These are phyloP conservation scores for Oedothorax gibbosus DNA, from an alignment of 1,140 invertebrate species.

Conservation along the genomic window DNA sequence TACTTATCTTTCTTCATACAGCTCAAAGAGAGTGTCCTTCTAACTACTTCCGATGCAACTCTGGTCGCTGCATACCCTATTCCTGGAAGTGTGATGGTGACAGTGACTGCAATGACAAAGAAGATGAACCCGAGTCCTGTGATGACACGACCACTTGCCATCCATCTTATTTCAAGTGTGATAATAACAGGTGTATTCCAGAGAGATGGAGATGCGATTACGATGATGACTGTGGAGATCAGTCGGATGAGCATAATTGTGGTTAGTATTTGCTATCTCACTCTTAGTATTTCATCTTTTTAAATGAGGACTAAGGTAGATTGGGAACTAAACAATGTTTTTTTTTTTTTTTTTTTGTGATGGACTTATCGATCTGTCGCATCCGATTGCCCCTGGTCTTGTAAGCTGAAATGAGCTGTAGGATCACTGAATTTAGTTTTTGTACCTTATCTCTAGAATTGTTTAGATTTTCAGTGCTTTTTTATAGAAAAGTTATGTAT, in stretches of 20 bases:
- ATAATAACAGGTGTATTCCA: slow-evolving; percentile 92
- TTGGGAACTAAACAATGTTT: too few species aligned
- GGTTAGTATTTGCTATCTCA: slow-evolving; percentile 28
- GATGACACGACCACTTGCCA: slow-evolving; percentile 59
- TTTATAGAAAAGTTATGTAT: too few species aligned
- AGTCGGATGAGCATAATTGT: slow-evolving; percentile 90
- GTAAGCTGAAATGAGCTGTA: too few species aligned
- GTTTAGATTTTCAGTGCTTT: too few species aligned
- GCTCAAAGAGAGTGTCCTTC: slow-evolving; percentile 68
- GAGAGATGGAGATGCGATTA: slow-evolving; percentile 94
- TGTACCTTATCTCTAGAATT: too few species aligned
- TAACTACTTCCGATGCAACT: slow-evolving; percentile 74
- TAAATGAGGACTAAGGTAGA: too few species aligned
- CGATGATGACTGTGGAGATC: slow-evolving; percentile 94
- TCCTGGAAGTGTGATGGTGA: slow-evolving; percentile 84
- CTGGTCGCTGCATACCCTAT: slow-evolving; percentile 79
- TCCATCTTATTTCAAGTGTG: slow-evolving; percentile 82
- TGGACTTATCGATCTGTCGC: too few species aligned
- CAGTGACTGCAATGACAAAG: slow-evolving; percentile 67
- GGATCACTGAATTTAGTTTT: too few species aligned
- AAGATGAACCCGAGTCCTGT: slow-evolving; percentile 64
- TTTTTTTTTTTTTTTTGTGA: too few species aligned
- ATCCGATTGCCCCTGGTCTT: too few species aligned
- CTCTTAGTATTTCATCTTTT: too few species aligned
- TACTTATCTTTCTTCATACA: slow-evolving; percentile 4